phyloP scores from a whole-genome alignment of 2,113 vertebrate genomes.

The Leptosomus discolor region DNA sequence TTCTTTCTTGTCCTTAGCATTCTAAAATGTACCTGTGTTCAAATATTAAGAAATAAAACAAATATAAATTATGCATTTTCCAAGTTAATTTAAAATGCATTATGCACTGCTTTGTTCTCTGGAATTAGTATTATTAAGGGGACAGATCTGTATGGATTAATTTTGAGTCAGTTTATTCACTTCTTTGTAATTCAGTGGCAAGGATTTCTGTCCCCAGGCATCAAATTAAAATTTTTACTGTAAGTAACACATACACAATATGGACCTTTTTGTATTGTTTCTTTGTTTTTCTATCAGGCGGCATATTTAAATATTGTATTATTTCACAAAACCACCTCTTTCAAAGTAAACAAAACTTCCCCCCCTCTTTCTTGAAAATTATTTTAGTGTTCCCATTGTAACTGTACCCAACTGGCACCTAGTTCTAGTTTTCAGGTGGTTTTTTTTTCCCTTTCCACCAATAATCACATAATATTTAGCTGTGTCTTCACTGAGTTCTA shows the following conservation, averaged over 20 bases:
- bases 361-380: neutral
- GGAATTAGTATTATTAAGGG: slow-evolving; percentile 85
- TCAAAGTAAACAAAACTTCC: slow-evolving; percentile 66
- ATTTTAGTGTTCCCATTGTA: neutral
- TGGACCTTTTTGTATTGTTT: slow-evolving; percentile 71
- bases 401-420: neutral
- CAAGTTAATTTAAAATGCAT: slow-evolving; percentile 86
- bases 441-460: neutral
- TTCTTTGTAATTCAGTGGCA: slow-evolving; percentile 82
- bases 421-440: neutral
- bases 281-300: slow-evolving; percentile 71
- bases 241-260: slow-evolving; percentile 77
- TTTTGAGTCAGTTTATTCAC: slow-evolving; percentile 81
- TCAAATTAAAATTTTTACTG: slow-evolving; percentile 80
- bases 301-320: neutral
- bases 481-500: neutral
- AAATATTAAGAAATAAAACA: slow-evolving; percentile 85
- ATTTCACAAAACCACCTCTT: slow-evolving; percentile 27
- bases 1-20: slow-evolving; percentile 66
- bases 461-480: neutral
- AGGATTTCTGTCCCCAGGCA: slow-evolving; percentile 80
- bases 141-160: slow-evolving; percentile 84
- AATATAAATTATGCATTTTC: slow-evolving; percentile 86
- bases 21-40: slow-evolving; percentile 73
- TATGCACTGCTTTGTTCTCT: slow-evolving; percentile 80